phyloP scores from a whole-genome alignment of 1,140 invertebrate species.

The Drosophila malerkotliana region DNA sequence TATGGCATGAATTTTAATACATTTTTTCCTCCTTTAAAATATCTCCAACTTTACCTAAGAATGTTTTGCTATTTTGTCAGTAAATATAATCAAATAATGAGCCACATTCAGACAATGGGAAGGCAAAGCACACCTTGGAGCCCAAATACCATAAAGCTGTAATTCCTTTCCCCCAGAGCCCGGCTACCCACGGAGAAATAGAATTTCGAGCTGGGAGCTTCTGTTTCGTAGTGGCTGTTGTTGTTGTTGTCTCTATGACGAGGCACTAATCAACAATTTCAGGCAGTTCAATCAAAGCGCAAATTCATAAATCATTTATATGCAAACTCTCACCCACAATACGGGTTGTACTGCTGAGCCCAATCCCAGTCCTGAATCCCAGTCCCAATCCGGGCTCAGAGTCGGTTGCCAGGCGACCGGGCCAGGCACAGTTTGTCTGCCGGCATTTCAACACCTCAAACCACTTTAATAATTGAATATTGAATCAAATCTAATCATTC shows the following conservation, averaged over 20 bases:
- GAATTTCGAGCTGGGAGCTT: constrained; percentile 5
- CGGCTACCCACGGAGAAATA: constrained; percentile 15
- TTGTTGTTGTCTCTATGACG: constrained; percentile 62
- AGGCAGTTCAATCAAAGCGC: constrained; percentile 74
- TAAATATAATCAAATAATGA: constrained; percentile 61
- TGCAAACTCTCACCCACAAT: constrained; percentile 55
- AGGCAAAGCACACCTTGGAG: constrained; percentile 16
- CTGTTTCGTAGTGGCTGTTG: constrained; percentile 21
- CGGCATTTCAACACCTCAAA: constrained; percentile 78
- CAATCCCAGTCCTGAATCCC: constrained; percentile 13
- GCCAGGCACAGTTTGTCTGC: constrained; percentile 48
- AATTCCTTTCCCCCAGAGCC: constrained; percentile 68
- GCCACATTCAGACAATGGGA: constrained; percentile 28
- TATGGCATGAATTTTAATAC: background rate
- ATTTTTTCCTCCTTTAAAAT: background rate
- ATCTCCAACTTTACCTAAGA: background rate
- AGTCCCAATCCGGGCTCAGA: constrained; percentile 10
- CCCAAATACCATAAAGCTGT: constrained; percentile 35
- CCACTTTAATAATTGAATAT: constrained; percentile 81
- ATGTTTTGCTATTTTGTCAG: constrained; percentile 7
- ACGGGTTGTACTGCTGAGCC: background rate
- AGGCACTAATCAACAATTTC: constrained; percentile 79
- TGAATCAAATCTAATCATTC: constrained; percentile 82
- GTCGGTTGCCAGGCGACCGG: constrained; percentile 18
- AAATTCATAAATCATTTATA: constrained; percentile 82